Percentiles rank a stretch among this genome's conserved stretches.
Evolutionary conservation across 2,888 invertebrate species (phyloP).

Genomic region (Apotomis betuletana): DNA sequence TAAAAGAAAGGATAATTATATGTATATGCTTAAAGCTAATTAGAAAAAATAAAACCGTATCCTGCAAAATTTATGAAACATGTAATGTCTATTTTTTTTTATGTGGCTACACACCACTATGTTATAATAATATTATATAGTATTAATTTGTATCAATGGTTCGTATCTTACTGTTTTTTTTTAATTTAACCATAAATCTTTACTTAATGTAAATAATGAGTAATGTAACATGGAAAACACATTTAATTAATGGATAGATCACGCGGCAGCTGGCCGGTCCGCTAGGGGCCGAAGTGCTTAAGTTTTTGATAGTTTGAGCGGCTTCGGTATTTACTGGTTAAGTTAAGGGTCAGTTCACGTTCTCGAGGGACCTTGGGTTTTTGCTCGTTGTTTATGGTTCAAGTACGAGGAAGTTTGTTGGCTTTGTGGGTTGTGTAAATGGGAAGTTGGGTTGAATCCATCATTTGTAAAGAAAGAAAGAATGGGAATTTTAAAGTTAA

Average conservation of each 20-base stretch:
- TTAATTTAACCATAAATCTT: not conserved
- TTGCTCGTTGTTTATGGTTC: constrained; percentile 40
- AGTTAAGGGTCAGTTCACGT: constrained; percentile 75
- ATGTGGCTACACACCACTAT: too few relatives aligned
- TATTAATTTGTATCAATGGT: too few relatives aligned
- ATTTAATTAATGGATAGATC: constrained; percentile 57
- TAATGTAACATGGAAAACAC: constrained; percentile 49
- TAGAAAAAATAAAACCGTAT: too few relatives aligned
- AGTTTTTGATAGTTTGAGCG: constrained; percentile 82
- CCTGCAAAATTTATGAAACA: too few relatives aligned
- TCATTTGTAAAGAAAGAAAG: too few relatives aligned
- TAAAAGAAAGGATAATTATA: too few relatives aligned
- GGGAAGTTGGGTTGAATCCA: not conserved
- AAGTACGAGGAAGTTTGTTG: constrained; percentile 20
- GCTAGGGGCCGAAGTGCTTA: constrained; percentile 71
- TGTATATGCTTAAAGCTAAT: too few relatives aligned
- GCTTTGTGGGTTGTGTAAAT: constrained; percentile 7
- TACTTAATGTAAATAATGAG: constrained; percentile 37
- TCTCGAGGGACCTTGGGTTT: constrained; percentile 60
- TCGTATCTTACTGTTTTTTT: too few relatives aligned
- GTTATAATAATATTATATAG: too few relatives aligned
- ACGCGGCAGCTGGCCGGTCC: constrained; percentile 61
- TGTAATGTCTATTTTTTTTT: too few relatives aligned
- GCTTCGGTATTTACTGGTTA: constrained; percentile 80
- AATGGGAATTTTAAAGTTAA: too few relatives aligned